Percentiles rank a stretch among this genome's conserved stretches.
phyloP scores from a whole-genome alignment of 2,113 vertebrate species.

The Scomber colias region DNA sequence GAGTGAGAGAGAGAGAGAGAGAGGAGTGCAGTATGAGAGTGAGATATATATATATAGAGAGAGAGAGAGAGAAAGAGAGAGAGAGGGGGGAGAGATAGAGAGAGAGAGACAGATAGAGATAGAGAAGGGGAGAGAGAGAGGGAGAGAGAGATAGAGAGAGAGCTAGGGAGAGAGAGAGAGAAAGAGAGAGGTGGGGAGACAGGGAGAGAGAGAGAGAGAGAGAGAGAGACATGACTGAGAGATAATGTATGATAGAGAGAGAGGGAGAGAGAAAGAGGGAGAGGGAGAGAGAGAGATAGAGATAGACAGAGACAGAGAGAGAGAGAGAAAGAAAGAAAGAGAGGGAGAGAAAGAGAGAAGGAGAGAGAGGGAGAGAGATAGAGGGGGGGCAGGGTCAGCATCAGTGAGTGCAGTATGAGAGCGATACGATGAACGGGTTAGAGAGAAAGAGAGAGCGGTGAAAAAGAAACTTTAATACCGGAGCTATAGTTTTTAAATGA shows the following conservation, averaged over 20 bases:
- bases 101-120: not conserved
- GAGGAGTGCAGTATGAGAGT: not conserved
- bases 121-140: not conserved
- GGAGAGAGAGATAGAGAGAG: not conserved
- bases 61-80: too few relatives aligned
- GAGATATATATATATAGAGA: too few relatives aligned
- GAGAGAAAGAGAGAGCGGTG: not conserved
- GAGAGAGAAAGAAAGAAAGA: not conserved
- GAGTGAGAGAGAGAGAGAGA: not conserved
- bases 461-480: not conserved
- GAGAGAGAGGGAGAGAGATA: not conserved
- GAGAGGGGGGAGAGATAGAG: not conserved
- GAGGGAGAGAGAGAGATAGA: not conserved
- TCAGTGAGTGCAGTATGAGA: not conserved
- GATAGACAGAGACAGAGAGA: not conserved
- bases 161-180: too few relatives aligned
- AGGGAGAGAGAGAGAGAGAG: not conserved
- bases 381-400: not conserved
- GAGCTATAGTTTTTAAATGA: not conserved
- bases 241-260: slow-evolving; percentile 15
- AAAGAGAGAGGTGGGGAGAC: not conserved
- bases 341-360: not conserved
- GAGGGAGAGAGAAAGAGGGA: not conserved
- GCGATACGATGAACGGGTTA: not conserved
- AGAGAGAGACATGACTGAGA: slow-evolving; percentile 27